Evolutionary conservation across 2,797 vertebrate species (phyloP).

Genomic region (Channa striata): DNA sequence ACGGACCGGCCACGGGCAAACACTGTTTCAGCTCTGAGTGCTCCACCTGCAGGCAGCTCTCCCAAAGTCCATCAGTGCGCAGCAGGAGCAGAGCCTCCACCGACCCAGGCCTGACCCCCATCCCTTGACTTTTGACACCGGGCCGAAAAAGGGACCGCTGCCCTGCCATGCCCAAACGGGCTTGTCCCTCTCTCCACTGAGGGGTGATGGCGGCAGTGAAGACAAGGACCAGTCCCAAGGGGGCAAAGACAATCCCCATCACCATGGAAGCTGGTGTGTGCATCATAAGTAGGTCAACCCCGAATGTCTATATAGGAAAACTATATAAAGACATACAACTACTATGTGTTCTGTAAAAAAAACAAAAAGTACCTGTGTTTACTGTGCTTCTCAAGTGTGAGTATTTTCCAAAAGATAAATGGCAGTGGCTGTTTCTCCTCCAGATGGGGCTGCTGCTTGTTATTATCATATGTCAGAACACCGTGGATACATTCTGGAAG

Average conservation of each 20-base stretch:
- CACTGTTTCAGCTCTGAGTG: conserved; percentile 84
- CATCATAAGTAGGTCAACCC: conserved; percentile 58
- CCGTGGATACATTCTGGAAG: conserved; percentile 11
- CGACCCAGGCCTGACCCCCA: conserved; percentile 38
- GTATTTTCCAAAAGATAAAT: conserved; percentile 2
- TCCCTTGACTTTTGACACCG: conserved; percentile 57
- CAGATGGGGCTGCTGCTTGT: conserved; percentile 2
- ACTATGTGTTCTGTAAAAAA: background rate
- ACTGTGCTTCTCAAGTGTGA: background rate
- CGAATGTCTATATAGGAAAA: background rate
- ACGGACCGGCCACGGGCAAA: conserved; percentile 81
- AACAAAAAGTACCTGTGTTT: background rate
- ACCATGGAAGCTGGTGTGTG: conserved; percentile 86
- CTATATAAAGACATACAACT: background rate
- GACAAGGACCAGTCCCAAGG: conserved; percentile 84
- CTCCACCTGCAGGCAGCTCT: conserved; percentile 86
- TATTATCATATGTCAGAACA: conserved; percentile 6
- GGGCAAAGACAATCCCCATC: conserved; percentile 86
- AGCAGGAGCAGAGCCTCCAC: conserved; percentile 73
- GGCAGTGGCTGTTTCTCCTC: background rate
- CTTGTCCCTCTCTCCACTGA: conserved; percentile 86
- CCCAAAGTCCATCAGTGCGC: conserved; percentile 86
- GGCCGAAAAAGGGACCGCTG: conserved; percentile 56
- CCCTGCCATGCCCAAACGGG: conserved; percentile 66
- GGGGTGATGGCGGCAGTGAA: conserved; percentile 87